A percentile compares a stretch with the other conserved stretches of the same genome.
These are phyloP conservation scores for Tholera decimalis DNA, from an alignment of 2,888 invertebrate species.

Conservation along the genomic window DNA sequence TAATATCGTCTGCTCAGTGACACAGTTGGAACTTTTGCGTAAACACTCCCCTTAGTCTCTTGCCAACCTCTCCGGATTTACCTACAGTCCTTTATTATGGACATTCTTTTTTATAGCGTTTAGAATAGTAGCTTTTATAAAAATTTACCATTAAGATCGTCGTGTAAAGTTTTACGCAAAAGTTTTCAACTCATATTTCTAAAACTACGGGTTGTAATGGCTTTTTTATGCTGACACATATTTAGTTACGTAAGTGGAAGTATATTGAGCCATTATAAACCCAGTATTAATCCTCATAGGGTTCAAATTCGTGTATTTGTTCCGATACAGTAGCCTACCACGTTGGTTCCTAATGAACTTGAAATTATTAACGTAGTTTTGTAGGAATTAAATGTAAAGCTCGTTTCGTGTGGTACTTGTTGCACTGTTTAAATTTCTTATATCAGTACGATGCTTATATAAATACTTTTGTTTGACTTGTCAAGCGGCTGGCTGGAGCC, in stretches of 20 bases:
- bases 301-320: constrained; percentile 67
- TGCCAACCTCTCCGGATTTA: constrained; percentile 53
- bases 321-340: constrained; percentile 69
- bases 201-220: constrained; percentile 58
- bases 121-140: constrained; percentile 55
- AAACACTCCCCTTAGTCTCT: constrained; percentile 37
- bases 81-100: constrained; percentile 42
- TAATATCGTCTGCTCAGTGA: constrained; percentile 74
- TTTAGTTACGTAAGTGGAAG: constrained; percentile 21
- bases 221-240: constrained; percentile 40
- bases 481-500: constrained; percentile 43
- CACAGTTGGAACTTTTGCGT: constrained; percentile 67
- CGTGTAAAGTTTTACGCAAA: constrained; percentile 60
- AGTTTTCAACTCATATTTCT: constrained; percentile 67
- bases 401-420: constrained; percentile 26
- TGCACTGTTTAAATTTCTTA: constrained; percentile 2
- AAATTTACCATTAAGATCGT: constrained; percentile 44
- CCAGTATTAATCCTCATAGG: constrained; percentile 65
- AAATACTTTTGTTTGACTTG: constrained; percentile 7
- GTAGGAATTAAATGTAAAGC: constrained; percentile 65
- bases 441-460: not conserved
- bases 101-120: constrained; percentile 35
- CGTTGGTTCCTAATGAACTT: constrained; percentile 76
- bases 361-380: constrained; percentile 71
- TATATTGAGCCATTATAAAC: constrained; percentile 61